These are phyloP conservation scores for Pheosia tremula DNA, from an alignment of 2,888 invertebrate species.

Conservation along the genomic window DNA sequence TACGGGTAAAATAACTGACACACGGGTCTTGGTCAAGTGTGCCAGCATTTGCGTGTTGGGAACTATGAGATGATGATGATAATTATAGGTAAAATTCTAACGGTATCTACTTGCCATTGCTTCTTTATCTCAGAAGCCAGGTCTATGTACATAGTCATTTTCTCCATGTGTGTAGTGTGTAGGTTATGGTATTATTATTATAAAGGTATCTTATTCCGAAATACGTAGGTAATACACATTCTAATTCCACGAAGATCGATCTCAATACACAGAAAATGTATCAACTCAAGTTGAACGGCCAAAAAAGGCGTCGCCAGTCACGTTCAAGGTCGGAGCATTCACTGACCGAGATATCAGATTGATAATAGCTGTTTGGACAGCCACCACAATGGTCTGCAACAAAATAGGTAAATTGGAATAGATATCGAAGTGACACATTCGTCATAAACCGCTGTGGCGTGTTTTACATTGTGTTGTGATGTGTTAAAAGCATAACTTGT, in stretches of 20 bases:
- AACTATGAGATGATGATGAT: too few species aligned
- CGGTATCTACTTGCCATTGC: too few species aligned
- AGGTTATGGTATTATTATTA: too few species aligned
- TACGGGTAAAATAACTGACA: too few species aligned
- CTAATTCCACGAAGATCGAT: constrained; percentile 9
- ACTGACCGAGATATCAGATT: constrained; percentile 59
- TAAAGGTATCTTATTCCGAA: too few species aligned
- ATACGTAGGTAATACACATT: background rate
- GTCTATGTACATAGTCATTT: too few species aligned
- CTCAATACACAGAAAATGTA: constrained; percentile 13
- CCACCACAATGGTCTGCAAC: constrained; percentile 16
- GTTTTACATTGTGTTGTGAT: background rate
- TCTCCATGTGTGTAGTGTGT: too few species aligned
- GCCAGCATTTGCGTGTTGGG: too few species aligned
- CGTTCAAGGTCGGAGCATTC: constrained; percentile 69
- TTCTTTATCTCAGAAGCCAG: too few species aligned
- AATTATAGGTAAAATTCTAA: too few species aligned
- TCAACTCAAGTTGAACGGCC: constrained; percentile 8
- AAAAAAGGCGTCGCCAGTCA: constrained; percentile 54
- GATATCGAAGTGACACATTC: constrained; percentile 1
- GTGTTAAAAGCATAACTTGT: background rate
- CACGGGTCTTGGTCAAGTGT: too few species aligned
- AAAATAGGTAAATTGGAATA: constrained; percentile 25
- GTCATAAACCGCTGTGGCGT: background rate
- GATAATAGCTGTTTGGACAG: constrained; percentile 27